phyloP scores from a whole-genome alignment of 2,888 invertebrate genomes.

The Sturmia bella region DNA sequence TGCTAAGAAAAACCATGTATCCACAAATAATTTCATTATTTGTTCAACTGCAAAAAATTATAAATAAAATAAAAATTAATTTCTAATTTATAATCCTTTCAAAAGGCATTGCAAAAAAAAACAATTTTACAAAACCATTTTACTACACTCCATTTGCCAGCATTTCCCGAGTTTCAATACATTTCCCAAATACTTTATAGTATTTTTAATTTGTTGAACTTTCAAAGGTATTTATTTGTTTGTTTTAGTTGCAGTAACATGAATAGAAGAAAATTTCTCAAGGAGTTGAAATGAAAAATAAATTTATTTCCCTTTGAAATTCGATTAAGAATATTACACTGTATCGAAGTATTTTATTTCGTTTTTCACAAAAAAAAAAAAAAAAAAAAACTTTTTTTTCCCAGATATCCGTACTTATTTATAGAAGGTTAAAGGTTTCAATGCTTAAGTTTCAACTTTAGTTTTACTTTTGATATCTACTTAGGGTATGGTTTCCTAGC shows the following conservation, averaged over 20 bases:
- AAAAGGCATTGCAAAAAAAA: conserved; percentile 1
- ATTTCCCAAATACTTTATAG: neutral
- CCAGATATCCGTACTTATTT: conserved; percentile 4
- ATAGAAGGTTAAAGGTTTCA: conserved; percentile 2
- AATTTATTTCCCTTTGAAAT: conserved; percentile 29
- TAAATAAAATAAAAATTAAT: neutral
- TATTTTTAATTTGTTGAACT: conserved; percentile 7
- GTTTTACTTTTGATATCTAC: neutral
- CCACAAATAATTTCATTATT: too few species aligned
- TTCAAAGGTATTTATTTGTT: too few species aligned
- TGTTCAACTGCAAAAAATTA: too few species aligned
- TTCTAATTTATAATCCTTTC: neutral
- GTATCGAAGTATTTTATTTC: neutral
- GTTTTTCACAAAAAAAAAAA: too few species aligned
- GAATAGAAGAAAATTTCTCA: neutral
- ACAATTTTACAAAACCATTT: neutral
- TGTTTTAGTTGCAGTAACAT: neutral
- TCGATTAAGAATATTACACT: conserved; percentile 30
- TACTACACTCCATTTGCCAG: neutral
- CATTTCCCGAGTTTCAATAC: conserved; percentile 2
- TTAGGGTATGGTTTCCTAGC: conserved; percentile 21
- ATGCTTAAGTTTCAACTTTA: neutral
- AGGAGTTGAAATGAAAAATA: neutral
- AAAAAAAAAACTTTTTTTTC: too few species aligned
- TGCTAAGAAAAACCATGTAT: too few species aligned